These are phyloP conservation scores for Alloscopus bannaensis DNA, from an alignment of 2,888 invertebrate genomes.

Conservation along the genomic window DNA sequence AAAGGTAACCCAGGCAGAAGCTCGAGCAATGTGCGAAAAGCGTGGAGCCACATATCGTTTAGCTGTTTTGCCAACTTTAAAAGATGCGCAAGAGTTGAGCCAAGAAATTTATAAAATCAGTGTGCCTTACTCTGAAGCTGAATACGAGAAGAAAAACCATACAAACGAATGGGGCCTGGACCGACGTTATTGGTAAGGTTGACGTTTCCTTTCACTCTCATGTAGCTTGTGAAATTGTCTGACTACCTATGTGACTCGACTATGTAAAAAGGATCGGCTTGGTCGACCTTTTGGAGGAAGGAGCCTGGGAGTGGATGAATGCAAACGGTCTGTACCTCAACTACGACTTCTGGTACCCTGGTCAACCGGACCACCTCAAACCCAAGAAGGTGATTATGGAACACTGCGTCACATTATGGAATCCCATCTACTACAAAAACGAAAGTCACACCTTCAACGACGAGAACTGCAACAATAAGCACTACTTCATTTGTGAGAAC, in stretches of 20 bases:
- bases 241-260: not conserved
- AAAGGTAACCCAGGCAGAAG: slow-evolving; percentile 24
- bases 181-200: slow-evolving; percentile 41
- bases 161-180: slow-evolving; percentile 53
- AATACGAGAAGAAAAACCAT: not conserved
- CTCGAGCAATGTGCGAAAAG: not conserved
- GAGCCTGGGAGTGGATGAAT: slow-evolving; percentile 17
- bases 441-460: slow-evolving; percentile 39
- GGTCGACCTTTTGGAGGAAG: slow-evolving; percentile 13
- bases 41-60: not conserved
- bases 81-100: not conserved
- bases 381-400: not conserved
- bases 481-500: slow-evolving; percentile 3
- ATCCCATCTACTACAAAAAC: slow-evolving; percentile 22
- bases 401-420: slow-evolving; percentile 4
- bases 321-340: not conserved
- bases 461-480: not conserved
- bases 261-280: slow-evolving; percentile 44
- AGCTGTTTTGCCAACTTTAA: not conserved
- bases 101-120: not conserved
- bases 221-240: not conserved
- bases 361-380: slow-evolving; percentile 6
- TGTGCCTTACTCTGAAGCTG: not conserved
- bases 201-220: not conserved
- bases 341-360: slow-evolving; percentile 9